phyloP scores from a whole-genome alignment of 2,113 vertebrate genomes.

The Vulpes vulpes region DNA sequence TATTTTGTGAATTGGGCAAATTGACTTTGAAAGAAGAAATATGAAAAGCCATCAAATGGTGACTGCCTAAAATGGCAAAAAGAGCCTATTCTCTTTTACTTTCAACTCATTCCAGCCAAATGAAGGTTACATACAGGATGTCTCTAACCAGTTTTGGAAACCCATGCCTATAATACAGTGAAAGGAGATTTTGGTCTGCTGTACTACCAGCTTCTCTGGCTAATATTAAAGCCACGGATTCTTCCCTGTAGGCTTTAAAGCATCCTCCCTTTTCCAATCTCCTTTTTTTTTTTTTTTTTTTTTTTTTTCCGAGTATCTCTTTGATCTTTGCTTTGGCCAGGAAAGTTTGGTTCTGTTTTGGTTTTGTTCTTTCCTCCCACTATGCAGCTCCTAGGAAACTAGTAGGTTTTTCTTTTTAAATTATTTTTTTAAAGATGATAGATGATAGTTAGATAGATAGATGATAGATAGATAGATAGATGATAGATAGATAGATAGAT shows the following conservation, averaged over 20 bases:
- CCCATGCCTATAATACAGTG: accelerated
- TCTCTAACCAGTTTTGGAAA: not conserved
- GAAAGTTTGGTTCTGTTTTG: not conserved
- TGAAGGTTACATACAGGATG: not conserved
- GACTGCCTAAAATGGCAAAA: not conserved
- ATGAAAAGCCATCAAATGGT: not conserved
- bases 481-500: too few relatives aligned
- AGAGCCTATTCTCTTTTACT: not conserved
- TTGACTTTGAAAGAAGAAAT: not conserved
- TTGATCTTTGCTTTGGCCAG: not conserved
- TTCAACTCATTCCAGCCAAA: not conserved
- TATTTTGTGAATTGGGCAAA: constrained; percentile 22
- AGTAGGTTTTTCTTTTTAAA: not conserved
- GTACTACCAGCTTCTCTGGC: not conserved
- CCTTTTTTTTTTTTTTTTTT: constrained; percentile 17
- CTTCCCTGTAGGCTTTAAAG: not conserved
- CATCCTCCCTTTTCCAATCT: not conserved
- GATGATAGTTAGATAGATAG: too few relatives aligned
- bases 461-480: too few relatives aligned
- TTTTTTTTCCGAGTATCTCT: not conserved
- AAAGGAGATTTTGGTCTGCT: not conserved
- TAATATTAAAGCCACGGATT: not conserved
- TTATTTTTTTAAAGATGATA: too few relatives aligned
- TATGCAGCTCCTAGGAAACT: not conserved
- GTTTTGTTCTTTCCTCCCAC: not conserved